Evolutionary conservation across 37 sponge, comb jelly and placozoan species (phyloP).

Genomic region (Cliona cf. orientalis): DNA sequence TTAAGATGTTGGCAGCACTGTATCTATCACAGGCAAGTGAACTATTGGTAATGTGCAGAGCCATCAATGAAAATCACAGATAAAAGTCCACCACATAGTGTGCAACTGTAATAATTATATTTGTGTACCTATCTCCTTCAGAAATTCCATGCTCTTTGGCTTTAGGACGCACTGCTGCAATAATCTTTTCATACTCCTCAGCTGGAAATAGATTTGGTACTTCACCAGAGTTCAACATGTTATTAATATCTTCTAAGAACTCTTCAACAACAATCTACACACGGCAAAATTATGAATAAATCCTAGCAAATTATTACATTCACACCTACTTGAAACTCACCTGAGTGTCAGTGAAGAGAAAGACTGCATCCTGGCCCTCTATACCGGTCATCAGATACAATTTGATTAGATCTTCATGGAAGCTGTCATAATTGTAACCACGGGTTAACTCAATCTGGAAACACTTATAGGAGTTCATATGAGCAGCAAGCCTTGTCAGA

Average conservation of each 20-base stretch:
- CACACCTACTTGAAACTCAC: conserved; percentile 3
- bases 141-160: conserved; percentile 89
- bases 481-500: conserved; percentile 95
- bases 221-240: conserved; percentile 99
- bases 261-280: conserved; percentile 93
- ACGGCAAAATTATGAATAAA: neutral
- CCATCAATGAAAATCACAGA: neutral
- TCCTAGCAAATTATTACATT: neutral
- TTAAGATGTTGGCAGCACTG: too few relatives aligned
- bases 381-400: conserved; percentile 92
- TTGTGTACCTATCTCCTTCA: conserved; percentile 78
- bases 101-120: neutral
- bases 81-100: neutral
- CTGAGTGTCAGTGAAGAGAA: conserved; percentile 99
- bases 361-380: conserved; percentile 86
- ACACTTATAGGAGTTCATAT: conserved; percentile 95
- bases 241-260: conserved; percentile 99
- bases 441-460: conserved; percentile 98
- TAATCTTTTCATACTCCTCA: conserved; percentile 95
- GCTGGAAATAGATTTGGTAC: conserved; percentile 95
- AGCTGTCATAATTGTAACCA: conserved; percentile 94
- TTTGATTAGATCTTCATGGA: conserved; percentile 95
- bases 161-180: conserved; percentile 78
- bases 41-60: too few relatives aligned
- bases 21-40: too few relatives aligned